Conservation (phyloP, 2,113 vertebrate genomes). For the Smithornis capensis region DNA sequence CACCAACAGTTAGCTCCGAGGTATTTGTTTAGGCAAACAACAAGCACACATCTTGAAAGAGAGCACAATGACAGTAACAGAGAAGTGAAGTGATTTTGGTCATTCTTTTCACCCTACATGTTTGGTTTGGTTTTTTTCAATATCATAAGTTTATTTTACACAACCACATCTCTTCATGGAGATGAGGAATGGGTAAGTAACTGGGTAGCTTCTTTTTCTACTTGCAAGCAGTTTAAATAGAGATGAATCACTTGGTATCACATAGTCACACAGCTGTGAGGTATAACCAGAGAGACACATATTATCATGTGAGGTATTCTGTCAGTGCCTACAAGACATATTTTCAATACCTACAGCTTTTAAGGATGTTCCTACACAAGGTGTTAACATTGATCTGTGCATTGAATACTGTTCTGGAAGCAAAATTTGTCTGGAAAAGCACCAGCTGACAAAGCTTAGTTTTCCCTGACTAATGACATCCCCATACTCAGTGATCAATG, state of each 20-base stretch:
- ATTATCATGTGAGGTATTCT: not conserved
- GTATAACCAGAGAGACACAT: not conserved
- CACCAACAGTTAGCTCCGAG: conserved; percentile 40
- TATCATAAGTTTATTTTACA: conserved; percentile 29
- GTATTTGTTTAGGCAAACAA: conserved; percentile 49
- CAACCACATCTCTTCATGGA: not conserved
- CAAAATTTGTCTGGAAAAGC: conserved; percentile 21
- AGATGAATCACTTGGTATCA: not conserved
- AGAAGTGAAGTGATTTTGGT: conserved; percentile 61
- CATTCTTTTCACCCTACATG: not conserved
- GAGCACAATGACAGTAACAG: conserved; percentile 60
- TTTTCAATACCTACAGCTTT: conserved; percentile 15
- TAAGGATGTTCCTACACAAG: not conserved
- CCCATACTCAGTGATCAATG: not conserved
- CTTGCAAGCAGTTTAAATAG: conserved; percentile 15
- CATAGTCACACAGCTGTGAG: not conserved
- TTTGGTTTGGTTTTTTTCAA: not conserved
- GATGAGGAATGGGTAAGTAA: not conserved
- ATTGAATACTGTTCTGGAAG: not conserved
- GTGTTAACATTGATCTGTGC: conserved; percentile 3
- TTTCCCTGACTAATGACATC: not conserved
- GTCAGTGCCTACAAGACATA: not conserved
- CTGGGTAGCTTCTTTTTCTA: not conserved
- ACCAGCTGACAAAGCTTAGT: not conserved
- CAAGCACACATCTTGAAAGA: conserved; percentile 22